Percentiles rank a stretch among this genome's conserved stretches.
phyloP scores from a whole-genome alignment of 2,888 invertebrate species.

The Ophion obscuratus region DNA sequence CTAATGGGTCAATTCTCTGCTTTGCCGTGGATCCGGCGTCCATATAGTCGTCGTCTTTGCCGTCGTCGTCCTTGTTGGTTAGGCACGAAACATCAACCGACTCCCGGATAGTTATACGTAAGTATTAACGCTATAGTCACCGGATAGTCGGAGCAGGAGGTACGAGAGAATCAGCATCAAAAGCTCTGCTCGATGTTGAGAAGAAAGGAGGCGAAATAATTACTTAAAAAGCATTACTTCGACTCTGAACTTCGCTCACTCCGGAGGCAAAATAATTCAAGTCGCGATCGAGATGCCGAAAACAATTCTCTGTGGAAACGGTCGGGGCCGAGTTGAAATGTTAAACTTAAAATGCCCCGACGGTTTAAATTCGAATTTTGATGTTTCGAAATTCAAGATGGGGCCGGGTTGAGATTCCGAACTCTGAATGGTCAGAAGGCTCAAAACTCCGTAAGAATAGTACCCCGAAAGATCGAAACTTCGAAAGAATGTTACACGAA shows the following conservation, averaged over 20 bases:
- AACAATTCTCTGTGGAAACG: conserved; percentile 7
- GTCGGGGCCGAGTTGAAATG: too few species aligned
- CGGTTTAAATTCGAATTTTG: too few species aligned
- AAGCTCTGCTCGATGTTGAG: conserved; percentile 17
- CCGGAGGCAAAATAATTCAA: conserved; percentile 28
- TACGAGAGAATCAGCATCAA: conserved; percentile 31
- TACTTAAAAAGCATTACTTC: not conserved
- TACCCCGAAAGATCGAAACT: too few species aligned
- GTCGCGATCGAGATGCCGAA: conserved; percentile 7
- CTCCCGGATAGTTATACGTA: conserved; percentile 45
- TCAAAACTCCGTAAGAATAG: too few species aligned
- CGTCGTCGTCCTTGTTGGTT: conserved; percentile 21
- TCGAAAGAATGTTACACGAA: too few species aligned
- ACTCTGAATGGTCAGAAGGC: too few species aligned
- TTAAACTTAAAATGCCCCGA: too few species aligned
- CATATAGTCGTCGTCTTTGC: conserved; percentile 19
- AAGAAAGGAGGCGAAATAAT: conserved; percentile 6
- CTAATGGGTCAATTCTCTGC: conserved; percentile 79
- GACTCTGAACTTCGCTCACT: not conserved
- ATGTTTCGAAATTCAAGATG: too few species aligned
- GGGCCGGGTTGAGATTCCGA: too few species aligned
- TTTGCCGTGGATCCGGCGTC: conserved; percentile 16
- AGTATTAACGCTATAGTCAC: conserved; percentile 27
- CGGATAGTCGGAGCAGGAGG: conserved; percentile 3
- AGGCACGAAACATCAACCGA: conserved; percentile 48